Percentiles rank a stretch among this genome's conserved stretches.
These are phyloP conservation scores for Sarotherodon lohbergeri DNA, from an alignment of 2,113 vertebrate genomes.

Conservation along the genomic window DNA sequence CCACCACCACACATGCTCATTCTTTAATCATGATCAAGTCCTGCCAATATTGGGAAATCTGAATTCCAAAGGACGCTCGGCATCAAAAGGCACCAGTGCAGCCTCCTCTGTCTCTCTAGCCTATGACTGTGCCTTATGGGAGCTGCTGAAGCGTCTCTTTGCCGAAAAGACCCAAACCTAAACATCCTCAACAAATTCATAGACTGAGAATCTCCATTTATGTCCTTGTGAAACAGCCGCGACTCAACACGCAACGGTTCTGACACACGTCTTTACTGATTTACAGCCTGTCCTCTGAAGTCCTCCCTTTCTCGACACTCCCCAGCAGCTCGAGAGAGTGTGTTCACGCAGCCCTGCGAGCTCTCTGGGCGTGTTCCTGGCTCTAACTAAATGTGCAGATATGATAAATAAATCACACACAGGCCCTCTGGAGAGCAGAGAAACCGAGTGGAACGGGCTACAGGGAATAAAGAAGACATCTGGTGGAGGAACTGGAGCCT, in stretches of 20 bases:
- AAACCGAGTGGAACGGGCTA: constrained; percentile 23
- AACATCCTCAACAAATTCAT: background rate
- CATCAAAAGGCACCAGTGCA: constrained; percentile 26
- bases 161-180: background rate
- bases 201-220: background rate
- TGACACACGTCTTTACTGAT: constrained; percentile 23
- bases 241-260: background rate
- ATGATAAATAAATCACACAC: constrained; percentile 59
- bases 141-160: constrained; percentile 10
- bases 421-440: constrained; percentile 35
- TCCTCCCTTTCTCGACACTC: constrained; percentile 11
- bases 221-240: background rate
- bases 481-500: constrained; percentile 20
- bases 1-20: constrained; percentile 51
- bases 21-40: constrained; percentile 60
- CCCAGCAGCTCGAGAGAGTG: background rate
- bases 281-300: constrained; percentile 4
- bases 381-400: constrained; percentile 38
- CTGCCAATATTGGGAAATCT: constrained; percentile 52
- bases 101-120: constrained; percentile 1
- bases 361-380: constrained; percentile 46
- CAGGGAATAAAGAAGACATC: constrained; percentile 48
- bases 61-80: constrained; percentile 45
- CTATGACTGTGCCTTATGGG: constrained; percentile 49
- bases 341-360: constrained; percentile 18